Conservation (phyloP, 1,140 invertebrate genomes). For the Drosophila carrolli region DNA sequence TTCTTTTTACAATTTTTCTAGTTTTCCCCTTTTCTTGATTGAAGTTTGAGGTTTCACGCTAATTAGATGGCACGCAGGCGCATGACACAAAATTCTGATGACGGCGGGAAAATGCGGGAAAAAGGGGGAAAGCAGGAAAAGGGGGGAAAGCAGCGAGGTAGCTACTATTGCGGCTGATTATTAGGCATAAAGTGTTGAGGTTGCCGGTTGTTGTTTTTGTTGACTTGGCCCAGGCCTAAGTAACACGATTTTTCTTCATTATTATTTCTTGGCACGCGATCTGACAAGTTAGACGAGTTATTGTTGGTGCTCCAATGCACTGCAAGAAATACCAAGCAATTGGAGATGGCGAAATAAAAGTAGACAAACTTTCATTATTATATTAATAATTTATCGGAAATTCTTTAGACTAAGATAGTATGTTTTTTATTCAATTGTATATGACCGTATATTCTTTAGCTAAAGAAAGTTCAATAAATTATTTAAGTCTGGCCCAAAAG, state of each 20-base stretch:
- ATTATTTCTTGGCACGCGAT: conserved; percentile 82
- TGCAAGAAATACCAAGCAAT: not conserved
- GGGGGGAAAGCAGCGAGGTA: conserved; percentile 5
- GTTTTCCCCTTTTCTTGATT: conserved; percentile 1
- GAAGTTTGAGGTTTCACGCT: conserved; percentile 55
- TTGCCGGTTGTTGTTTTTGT: conserved; percentile 24
- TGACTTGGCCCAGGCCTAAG: conserved; percentile 55
- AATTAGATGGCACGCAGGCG: conserved; percentile 72
- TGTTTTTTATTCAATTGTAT: too few species aligned
- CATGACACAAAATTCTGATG: conserved; percentile 46
- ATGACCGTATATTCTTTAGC: too few species aligned
- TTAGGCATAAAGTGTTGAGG: conserved; percentile 71
- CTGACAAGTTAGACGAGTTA: conserved; percentile 74
- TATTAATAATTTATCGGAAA: too few species aligned
- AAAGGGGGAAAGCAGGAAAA: not conserved
- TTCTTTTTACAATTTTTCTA: not conserved
- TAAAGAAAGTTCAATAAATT: too few species aligned
- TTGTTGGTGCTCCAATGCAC: conserved; percentile 22
- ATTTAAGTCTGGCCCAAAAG: too few species aligned
- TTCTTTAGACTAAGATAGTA: too few species aligned
- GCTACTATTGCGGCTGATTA: conserved; percentile 58
- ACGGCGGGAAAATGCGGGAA: conserved; percentile 9
- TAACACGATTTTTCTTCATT: conserved; percentile 80
- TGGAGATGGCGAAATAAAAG: too few species aligned
- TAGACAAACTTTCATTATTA: too few species aligned